Conservation (phyloP, 1,140 invertebrate species). For the Procambarus virginalis region DNA sequence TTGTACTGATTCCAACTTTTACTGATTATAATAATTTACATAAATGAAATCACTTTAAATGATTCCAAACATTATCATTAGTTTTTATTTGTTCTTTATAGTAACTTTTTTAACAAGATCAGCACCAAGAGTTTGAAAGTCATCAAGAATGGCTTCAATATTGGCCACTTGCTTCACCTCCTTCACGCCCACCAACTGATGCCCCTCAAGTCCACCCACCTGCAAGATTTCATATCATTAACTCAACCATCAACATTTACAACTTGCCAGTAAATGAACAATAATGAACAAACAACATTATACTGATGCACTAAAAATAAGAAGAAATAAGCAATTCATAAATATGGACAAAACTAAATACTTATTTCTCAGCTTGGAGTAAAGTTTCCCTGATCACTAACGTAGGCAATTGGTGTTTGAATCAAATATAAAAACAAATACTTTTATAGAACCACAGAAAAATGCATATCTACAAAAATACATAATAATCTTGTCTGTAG, state of each 20-base stretch:
- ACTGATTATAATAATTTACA: too few relatives aligned
- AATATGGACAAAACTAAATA: neutral
- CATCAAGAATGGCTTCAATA: slow-evolving; percentile 27
- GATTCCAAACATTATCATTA: too few relatives aligned
- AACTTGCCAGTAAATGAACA: neutral
- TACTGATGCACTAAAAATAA: neutral
- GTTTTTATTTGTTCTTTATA: slow-evolving; percentile 3
- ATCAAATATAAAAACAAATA: slow-evolving; percentile 3
- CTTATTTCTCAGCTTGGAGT: neutral
- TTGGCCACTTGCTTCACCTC: slow-evolving; percentile 34
- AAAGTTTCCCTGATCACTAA: too few relatives aligned
- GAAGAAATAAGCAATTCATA: neutral
- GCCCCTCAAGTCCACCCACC: slow-evolving; percentile 22
- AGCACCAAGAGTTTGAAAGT: slow-evolving; percentile 17
- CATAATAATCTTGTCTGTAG: too few relatives aligned
- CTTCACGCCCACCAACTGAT: slow-evolving; percentile 37
- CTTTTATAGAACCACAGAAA: neutral
- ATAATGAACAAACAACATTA: neutral
- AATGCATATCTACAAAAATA: slow-evolving; percentile 22
- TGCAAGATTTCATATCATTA: neutral
- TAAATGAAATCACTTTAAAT: too few relatives aligned
- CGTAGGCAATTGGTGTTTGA: too few relatives aligned
- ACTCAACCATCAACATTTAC: neutral
- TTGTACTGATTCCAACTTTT: too few relatives aligned
- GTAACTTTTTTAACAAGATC: neutral